Evolutionary conservation across 2,797 vertebrate species (phyloP), one percentile per base, ranked within the genome.

Genomic region (Carapus acus): DNA sequence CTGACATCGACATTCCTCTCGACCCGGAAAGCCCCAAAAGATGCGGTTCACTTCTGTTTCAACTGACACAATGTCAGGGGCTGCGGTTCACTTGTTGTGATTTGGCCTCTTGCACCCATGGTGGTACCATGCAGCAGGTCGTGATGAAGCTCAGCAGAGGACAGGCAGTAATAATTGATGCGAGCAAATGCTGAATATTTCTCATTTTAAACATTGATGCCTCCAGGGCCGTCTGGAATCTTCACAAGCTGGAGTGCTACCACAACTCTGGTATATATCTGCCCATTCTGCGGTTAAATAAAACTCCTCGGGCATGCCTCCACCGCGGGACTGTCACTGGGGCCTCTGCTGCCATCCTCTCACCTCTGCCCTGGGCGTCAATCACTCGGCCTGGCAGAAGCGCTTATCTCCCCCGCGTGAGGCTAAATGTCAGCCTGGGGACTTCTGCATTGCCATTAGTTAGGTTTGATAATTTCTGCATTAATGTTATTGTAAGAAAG

Each of bases 391-490:
- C 40, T 68, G 48, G 53, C 62, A 77, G 73, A 64, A 73, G 75
- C 77, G 69, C 73, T 80, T 74, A 75, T 82, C 76, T 63, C 64
- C 51, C n/a, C 44, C 62, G 46, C 41, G 49, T 73, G 54, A 76
- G 67, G 67, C 77, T 80, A 69, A 79, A 84, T 78, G 74, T 82
- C 79, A 81, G 59, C 40, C 59, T 76, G 49, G 68, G 47, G 58
- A 76, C 43, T 3, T 58, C 48, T 51, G 58, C 62, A 80, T 77
- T 65, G 45, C 54, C 73, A 83, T 85, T 82, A 79, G 70, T 81
- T 83, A 71, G 65, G 68, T 78, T 47, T 19, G 33, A 56, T 59
- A 81, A 80, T 82, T 87, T 82, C 66, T 62, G 71, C 65, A 70
- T 70, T 64, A 80, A 76, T 82, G 66, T 22, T 22, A 52, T 73